Base-by-base conservation (phyloP, 2,888 invertebrate species). In the Athrips mouffetella region DNA sequence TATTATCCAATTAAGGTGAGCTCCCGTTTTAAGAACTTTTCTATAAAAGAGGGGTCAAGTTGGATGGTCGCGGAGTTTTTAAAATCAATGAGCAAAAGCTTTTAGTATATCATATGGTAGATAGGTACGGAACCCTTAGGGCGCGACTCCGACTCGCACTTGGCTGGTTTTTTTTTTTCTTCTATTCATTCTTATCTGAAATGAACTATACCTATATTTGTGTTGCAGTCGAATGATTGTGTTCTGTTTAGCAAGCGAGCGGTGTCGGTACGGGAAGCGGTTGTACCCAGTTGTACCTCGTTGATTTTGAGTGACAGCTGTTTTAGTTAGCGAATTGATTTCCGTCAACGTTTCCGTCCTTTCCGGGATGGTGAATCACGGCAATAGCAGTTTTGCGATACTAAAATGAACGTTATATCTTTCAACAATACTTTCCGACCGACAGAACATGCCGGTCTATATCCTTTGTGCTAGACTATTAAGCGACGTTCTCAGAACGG, bases 251-350 rank as follows among this genome's bases (percentile, higher is more conserved):
- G 62, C 70, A 73, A 62, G 68, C 63, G 51, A 57, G 62, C 54
- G 62, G 56, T 55, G 53, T 56, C 57, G 31, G 58, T 10, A 15
- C 4, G 37, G 4, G 16, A 29, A 10, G 10, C 21, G 13, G 67
- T n/a, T n/a, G 80, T 78, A 82, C 76, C 69, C 65, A 50, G 68
- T 74, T 74, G 75, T 80, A 58, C 66, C 62, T 67, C 63, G 65
- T 73, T 71, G 69, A 65, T 63, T 75, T 72, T 70, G 71, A 72
- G 60, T 68, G 70, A 73, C 66, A 63, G 59, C 61, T 60, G 62
- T 63, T 58, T 59, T 67, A 62, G 59, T 57, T 60, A 56, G 65
- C 65, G 75, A 80, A 81, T 81, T 80, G 74, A 61, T 68, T 77
- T 76, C 67, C 59, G 31, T 30, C 41, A 47, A 13, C n/a, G 25